Evolutionary conservation across 2,888 invertebrate genomes (phyloP).

Genomic region (Mythimna albipuncta): DNA sequence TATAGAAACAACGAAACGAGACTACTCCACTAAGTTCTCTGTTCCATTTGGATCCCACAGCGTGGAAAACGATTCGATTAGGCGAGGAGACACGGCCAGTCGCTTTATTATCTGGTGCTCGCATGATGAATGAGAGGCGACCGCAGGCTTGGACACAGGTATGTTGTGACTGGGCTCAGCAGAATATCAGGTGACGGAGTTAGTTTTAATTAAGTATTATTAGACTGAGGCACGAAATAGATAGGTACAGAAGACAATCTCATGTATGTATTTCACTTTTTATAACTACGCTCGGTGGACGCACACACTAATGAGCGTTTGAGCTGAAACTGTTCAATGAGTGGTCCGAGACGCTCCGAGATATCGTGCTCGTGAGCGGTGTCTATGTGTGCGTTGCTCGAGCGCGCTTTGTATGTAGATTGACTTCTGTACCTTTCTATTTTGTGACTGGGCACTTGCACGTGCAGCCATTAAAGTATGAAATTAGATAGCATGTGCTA

Average conservation of each 20-base stretch:
- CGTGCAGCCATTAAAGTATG: neutral
- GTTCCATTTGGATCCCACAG: slow-evolving; percentile 61
- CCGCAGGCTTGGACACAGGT: slow-evolving; percentile 53
- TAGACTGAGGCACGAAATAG: neutral
- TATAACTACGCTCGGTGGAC: no score
- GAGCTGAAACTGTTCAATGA: no score
- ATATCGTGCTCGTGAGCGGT: no score
- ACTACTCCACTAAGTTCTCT: slow-evolving; percentile 34
- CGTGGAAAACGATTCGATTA: slow-evolving; percentile 78
- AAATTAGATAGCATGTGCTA: neutral
- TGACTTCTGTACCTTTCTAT: no score
- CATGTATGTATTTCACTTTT: no score
- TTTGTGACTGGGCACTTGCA: no score
- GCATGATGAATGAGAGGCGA: slow-evolving; percentile 70
- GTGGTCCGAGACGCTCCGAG: no score
- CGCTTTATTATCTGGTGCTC: slow-evolving; percentile 67
- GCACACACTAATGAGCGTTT: no score
- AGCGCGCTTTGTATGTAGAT: no score
- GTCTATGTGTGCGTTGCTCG: no score
- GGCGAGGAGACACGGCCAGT: slow-evolving; percentile 61
- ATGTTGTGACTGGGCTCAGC: slow-evolving; percentile 44
- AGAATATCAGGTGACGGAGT: slow-evolving; percentile 52
- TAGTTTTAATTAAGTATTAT: slow-evolving; percentile 28
- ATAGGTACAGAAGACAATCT: no score
- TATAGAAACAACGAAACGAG: neutral